These are phyloP conservation scores for Cistogaster globosa DNA, from an alignment of 2,888 invertebrate species.

Conservation along the genomic window DNA sequence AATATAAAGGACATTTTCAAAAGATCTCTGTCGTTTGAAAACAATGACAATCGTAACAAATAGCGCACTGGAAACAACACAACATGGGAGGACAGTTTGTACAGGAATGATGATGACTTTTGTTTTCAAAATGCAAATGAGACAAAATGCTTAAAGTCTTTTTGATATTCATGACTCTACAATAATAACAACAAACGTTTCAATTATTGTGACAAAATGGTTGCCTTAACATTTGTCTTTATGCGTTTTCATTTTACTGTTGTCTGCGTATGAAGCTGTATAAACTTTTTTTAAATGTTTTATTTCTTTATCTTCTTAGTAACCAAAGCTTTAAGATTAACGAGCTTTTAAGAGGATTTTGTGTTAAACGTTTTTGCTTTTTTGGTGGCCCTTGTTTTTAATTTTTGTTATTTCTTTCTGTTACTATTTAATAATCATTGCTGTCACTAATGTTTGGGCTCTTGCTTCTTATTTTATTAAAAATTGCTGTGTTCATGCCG, in stretches of 20 bases:
- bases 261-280: slow-evolving; percentile 9
- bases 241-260: neutral
- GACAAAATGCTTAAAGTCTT: slow-evolving; percentile 61
- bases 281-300: slow-evolving; percentile 25
- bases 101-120: slow-evolving; percentile 62
- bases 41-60: slow-evolving; percentile 45
- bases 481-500: slow-evolving; percentile 57
- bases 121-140: slow-evolving; percentile 71
- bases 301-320: slow-evolving; percentile 58
- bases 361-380: slow-evolving; percentile 7
- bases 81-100: slow-evolving; percentile 11
- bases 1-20: slow-evolving; percentile 43
- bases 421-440: neutral
- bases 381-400: slow-evolving; percentile 9
- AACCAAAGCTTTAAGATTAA: slow-evolving; percentile 70
- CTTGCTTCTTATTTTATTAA: slow-evolving; percentile 45
- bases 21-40: slow-evolving; percentile 40
- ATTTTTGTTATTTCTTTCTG: neutral
- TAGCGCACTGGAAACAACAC: neutral
- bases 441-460: neutral
- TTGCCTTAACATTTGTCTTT: neutral
- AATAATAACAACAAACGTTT: slow-evolving; percentile 26
- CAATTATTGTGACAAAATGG: slow-evolving; percentile 48
- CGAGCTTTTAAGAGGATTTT: slow-evolving; percentile 67
- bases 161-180: slow-evolving; percentile 65